Evolutionary conservation across 2,888 invertebrate genomes (phyloP), one percentile per base, ranked within the genome.

Genomic region (Alentia gelatinosa): DNA sequence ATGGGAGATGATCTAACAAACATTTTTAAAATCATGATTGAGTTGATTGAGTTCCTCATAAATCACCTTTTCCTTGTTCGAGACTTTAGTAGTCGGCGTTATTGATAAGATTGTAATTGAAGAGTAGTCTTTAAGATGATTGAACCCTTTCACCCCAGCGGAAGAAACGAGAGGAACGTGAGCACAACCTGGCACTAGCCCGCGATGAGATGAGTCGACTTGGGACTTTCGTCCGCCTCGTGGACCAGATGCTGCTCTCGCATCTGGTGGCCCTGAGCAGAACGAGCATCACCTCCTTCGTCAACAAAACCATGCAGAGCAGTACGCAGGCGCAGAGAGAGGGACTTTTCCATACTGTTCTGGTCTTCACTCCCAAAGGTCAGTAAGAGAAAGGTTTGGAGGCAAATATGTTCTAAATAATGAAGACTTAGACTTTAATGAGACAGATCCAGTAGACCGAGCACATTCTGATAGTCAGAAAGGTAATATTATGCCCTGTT

Each of bases 161-260:
- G 83, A 91, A 93, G 90, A 96, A 96, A 92, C 94, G 94, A 50
- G 94, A 95, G 92, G 94, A 95, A 42, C 92, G 95, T 91, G 94
- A 95, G 91, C 94, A 93, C 40, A 95, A 95, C 92, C 92, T 96
- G 33, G 90, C 92, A n/a, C 92, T 93, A 37, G 95, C 95, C 9
- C 93, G 94, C 79, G 94, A 94, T 92, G 96, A 96, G 92, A 94
- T 30, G 92, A 95, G 95, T 33, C 94, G 94, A 5, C 94, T 96
- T 63, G 95, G 95, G 39, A 95, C 95, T 93, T 95, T 96, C 94
- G 95, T 95, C 83, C 94, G 94, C 91, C 93, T 96, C 90, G 93
- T 95, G 23, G 95, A 96, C 91, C 95, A 95, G 93, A 92, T 96
- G 94, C 94, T 95, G 56, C 94, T 95, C 23, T 95, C 95, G 63